These are phyloP conservation scores for Acheta domesticus DNA, from an alignment of 2,888 invertebrate genomes.

Conservation along the genomic window DNA sequence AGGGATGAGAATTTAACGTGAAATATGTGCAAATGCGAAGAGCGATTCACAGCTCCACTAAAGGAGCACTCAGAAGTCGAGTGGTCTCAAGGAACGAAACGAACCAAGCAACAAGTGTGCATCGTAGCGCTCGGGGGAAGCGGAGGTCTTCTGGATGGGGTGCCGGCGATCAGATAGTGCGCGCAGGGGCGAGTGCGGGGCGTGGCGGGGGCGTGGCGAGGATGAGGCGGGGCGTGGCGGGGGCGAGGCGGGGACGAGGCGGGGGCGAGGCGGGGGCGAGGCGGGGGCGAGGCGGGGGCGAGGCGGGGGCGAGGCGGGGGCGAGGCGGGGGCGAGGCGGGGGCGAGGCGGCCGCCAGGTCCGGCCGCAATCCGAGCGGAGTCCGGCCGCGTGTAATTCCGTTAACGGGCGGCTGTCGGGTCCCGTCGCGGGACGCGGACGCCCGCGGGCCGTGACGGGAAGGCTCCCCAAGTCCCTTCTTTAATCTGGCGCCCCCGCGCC, in stretches of 20 bases:
- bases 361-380: constrained; percentile 1
- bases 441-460: constrained; percentile 1
- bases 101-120: too few relatives aligned
- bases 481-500: neutral
- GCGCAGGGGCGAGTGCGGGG: neutral
- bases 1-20: too few relatives aligned
- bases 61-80: neutral
- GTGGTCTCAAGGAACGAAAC: neutral
- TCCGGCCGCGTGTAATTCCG: constrained; percentile 7
- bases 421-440: neutral
- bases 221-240: neutral
- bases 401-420: constrained; percentile 9
- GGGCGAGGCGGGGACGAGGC: neutral
- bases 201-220: neutral
- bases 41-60: neutral
- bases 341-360: neutral
- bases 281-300: neutral
- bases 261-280: neutral
- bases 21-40: neutral
- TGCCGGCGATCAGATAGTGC: neutral
- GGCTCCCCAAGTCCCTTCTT: constrained; percentile 18
- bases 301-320: neutral
- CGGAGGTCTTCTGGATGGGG: too few relatives aligned
- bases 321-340: neutral
- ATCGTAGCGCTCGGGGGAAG: too few relatives aligned